Evolutionary conservation across 1,140 invertebrate species (phyloP).

Genomic region (Drosophila insularis): DNA sequence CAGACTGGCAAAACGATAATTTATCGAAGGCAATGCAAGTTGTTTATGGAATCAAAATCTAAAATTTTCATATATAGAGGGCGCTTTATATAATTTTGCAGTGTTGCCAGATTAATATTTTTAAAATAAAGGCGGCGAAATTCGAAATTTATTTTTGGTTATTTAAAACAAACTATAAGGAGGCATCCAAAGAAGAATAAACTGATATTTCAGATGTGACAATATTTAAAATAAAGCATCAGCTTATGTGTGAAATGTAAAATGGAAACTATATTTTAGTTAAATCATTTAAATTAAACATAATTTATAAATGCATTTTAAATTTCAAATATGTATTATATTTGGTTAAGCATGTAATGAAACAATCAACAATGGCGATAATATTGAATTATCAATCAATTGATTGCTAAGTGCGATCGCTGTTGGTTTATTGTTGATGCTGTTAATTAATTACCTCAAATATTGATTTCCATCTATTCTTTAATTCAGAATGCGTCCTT

Average conservation of each 20-base stretch:
- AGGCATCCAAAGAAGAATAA: too few species aligned
- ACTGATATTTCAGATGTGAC: background rate
- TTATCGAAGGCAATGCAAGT: background rate
- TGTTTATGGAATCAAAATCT: too few species aligned
- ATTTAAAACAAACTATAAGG: too few species aligned
- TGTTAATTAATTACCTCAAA: slow-evolving; percentile 81
- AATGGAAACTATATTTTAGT: too few species aligned
- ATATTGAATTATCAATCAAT: slow-evolving; percentile 67
- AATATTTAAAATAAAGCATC: too few species aligned
- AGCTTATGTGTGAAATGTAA: too few species aligned
- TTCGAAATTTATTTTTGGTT: background rate
- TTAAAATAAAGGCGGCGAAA: background rate
- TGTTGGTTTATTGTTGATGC: slow-evolving; percentile 50
- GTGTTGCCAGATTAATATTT: slow-evolving; percentile 16
- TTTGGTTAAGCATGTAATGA: slow-evolving; percentile 28
- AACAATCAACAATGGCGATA: slow-evolving; percentile 43
- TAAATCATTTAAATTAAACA: too few species aligned
- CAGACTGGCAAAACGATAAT: background rate
- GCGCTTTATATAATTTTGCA: background rate
- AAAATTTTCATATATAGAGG: background rate
- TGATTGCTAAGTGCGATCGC: slow-evolving; percentile 69
- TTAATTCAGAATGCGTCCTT: slow-evolving; percentile 56
- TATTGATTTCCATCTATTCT: slow-evolving; percentile 76
- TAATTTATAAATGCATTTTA: too few species aligned
- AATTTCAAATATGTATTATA: too few species aligned